Evolutionary conservation across 2,888 invertebrate species (phyloP).

Genomic region (Iphiclides podalirius): DNA sequence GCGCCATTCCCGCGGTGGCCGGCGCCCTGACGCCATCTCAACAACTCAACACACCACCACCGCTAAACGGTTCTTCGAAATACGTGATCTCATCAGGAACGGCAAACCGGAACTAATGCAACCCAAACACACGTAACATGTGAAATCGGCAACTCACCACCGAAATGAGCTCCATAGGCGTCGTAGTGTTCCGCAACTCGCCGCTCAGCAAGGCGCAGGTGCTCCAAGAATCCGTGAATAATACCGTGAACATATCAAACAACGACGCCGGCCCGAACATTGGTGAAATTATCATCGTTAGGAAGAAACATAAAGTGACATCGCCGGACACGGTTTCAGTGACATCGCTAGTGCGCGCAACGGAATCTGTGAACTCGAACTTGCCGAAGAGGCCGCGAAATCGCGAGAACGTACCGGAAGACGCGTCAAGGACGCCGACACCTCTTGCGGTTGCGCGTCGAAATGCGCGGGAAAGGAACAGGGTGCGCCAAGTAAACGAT

Average conservation of each 20-base stretch:
- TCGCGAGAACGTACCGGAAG: constrained; percentile 69
- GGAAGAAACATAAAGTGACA: constrained; percentile 71
- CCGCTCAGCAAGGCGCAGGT: constrained; percentile 81
- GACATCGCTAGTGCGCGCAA: constrained; percentile 63
- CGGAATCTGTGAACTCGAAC: constrained; percentile 51
- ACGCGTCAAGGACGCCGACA: constrained; percentile 79
- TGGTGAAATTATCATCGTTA: constrained; percentile 76
- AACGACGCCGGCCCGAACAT: constrained; percentile 57
- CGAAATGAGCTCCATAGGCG: constrained; percentile 80
- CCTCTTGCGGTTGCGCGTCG: constrained; percentile 91
- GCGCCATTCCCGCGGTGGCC: constrained; percentile 75
- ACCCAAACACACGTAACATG: constrained; percentile 62
- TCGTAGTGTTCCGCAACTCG: constrained; percentile 81
- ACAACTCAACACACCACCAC: constrained; percentile 40
- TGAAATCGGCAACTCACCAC: constrained; percentile 57
- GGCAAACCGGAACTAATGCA: constrained; percentile 45
- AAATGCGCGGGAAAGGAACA: constrained; percentile 95
- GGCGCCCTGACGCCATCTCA: constrained; percentile 73
- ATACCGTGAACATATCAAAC: constrained; percentile 77
- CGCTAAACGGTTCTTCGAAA: constrained; percentile 37
- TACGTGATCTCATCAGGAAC: constrained; percentile 49
- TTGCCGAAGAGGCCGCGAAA: constrained; percentile 57
- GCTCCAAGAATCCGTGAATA: constrained; percentile 83
- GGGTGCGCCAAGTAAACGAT: constrained; percentile 95
- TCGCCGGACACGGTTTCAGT: constrained; percentile 64